Base-by-base conservation (phyloP, 2,113 vertebrate species). In the Leptodactylus fuscus region DNA sequence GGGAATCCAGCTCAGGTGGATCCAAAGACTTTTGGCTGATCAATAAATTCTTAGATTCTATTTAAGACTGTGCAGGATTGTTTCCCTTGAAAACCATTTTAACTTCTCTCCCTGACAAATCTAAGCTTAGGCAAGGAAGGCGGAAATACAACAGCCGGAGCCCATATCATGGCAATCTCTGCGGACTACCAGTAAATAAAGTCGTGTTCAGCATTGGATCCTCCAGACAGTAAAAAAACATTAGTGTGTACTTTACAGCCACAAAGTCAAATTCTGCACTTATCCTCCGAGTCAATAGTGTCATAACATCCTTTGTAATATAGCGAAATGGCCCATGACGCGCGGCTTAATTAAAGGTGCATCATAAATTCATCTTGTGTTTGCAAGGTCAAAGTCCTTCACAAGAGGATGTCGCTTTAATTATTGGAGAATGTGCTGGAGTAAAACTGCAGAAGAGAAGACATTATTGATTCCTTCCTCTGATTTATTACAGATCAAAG, bases 381-480 rank as follows among this genome's bases (percentile, higher is more conserved):
- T 71, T 83, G 20, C 81, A 83, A 83, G 81, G 81, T 83, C 81
- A 58, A 38, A 74, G 81, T 44, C 81, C 53, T 53, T 16, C 48
- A 73, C 49, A 29, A 22, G 24, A 24, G 65, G 49, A 70, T 83
- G 48, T 74, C 24, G 69, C 49, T 58, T 83, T 83, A 58, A 74
- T 83, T 83, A 83, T 44, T 74, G 48, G 22, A 32, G 16, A 22
- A 70, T 53, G 55, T n/a, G 22, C 22, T 55, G 49, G 34, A 60
- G 81, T 44, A 55, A 55, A 32, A 55, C 29, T 16, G 18, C 20
- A 29, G 24, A 22, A 9, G 62, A 48, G 38, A 32, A 8, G 10
- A 51, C 32, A 20, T 18, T n/a, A 83, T 83, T 29, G 49, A 73
- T 82, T 38, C 48, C 74, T 74, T 55, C n/a, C 11, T 7, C 62